Evolutionary conservation across 2,888 invertebrate species (phyloP).

Genomic region (Eledone cirrhosa): DNA sequence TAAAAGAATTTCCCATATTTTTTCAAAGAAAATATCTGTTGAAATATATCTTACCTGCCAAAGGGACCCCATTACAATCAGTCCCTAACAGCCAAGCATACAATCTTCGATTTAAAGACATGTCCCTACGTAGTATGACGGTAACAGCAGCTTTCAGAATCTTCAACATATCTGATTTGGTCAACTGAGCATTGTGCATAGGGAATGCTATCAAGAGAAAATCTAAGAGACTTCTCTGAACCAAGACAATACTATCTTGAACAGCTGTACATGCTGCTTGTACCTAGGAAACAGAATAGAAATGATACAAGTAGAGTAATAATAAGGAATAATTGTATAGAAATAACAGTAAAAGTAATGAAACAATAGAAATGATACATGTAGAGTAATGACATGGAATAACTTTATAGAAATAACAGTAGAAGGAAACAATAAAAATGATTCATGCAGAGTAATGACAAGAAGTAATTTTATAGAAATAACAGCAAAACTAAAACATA

Average conservation of each 20-base stretch:
- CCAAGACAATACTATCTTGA: constrained; percentile 82
- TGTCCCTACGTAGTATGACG: constrained; percentile 82
- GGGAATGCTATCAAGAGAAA: constrained; percentile 84
- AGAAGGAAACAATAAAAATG: no score
- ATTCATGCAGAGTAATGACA: no score
- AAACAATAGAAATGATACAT: no score
- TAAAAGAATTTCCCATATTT: no score
- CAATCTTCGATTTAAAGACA: constrained; percentile 86
- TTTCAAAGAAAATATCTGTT: not conserved
- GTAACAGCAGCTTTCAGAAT: constrained; percentile 78
- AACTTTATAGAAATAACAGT: no score
- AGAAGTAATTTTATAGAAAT: no score
- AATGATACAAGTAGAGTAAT: not conserved
- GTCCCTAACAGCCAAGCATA: constrained; percentile 85
- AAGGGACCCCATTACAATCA: constrained; percentile 17
- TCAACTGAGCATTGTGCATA: constrained; percentile 79
- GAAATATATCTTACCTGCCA: not conserved
- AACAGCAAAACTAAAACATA: no score
- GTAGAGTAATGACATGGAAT: no score
- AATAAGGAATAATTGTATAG: not conserved
- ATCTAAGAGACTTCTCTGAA: constrained; percentile 86
- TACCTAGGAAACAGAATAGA: constrained; percentile 70
- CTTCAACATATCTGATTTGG: constrained; percentile 74
- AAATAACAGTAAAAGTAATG: no score
- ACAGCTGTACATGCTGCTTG: constrained; percentile 81